Conservation (phyloP, 2,113 vertebrate species). For the Paramormyrops kingsleyae region DNA sequence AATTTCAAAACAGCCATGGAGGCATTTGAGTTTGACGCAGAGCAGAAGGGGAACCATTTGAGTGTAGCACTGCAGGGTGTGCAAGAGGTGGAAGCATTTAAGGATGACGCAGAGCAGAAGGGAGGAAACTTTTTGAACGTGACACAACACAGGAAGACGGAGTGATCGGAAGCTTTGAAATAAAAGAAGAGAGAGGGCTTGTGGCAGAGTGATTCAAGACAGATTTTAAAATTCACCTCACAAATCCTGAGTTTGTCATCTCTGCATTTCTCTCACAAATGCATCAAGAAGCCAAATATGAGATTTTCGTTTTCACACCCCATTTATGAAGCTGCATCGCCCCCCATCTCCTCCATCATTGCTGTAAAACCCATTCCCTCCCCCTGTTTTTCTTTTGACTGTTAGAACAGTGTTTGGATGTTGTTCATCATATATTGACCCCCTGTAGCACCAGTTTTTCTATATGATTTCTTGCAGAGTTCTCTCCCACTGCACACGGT, state of each 20-base stretch:
- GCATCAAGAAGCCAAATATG: background rate
- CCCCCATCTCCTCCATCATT: background rate
- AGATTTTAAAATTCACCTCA: background rate
- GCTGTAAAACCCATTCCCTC: background rate
- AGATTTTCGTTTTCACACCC: background rate
- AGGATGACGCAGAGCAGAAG: background rate
- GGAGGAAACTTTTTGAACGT: background rate
- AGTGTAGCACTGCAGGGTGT: background rate
- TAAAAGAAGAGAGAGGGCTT: background rate
- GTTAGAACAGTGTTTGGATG: background rate
- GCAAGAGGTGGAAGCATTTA: background rate
- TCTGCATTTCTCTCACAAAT: background rate
- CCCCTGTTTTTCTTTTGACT: background rate
- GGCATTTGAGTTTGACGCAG: background rate
- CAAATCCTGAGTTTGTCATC: background rate
- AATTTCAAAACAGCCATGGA: background rate
- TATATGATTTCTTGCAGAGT: background rate
- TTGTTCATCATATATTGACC: background rate
- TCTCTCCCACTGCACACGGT: background rate
- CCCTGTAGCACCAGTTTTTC: background rate
- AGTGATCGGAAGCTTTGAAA: background rate
- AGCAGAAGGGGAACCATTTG: background rate
- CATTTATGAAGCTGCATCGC: background rate
- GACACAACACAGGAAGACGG: background rate
- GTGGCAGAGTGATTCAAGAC: background rate